phyloP scores from a whole-genome alignment of 2,888 invertebrate species.

The Apotomis betuletana region DNA sequence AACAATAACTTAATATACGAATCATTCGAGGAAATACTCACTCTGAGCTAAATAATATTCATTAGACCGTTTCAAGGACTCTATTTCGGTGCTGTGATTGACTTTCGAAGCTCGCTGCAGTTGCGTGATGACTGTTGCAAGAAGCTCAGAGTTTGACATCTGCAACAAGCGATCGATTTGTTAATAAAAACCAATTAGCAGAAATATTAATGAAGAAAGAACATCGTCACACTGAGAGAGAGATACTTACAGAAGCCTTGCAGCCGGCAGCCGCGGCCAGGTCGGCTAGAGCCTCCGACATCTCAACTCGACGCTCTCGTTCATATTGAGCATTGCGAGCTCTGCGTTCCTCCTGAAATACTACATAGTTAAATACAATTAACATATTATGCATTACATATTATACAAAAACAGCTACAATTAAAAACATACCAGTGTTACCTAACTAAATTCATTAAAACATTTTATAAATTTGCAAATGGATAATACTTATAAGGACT shows the following conservation, averaged over 20 bases:
- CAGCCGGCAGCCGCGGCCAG: neutral
- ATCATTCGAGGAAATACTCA: neutral
- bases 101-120: neutral
- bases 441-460: too few species aligned
- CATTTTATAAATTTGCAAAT: too few species aligned
- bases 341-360: slow-evolving; percentile 12
- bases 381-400: too few species aligned
- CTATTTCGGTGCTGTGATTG: neutral
- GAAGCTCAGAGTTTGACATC: slow-evolving; percentile 3
- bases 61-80: neutral
- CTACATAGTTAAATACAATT: too few species aligned
- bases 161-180: neutral
- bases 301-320: neutral
- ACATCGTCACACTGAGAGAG: too few species aligned
- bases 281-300: neutral
- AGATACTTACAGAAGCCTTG: neutral
- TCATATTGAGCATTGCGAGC: slow-evolving; percentile 16
- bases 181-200: neutral
- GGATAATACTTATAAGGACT: neutral
- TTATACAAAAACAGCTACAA: neutral
- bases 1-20: too few species aligned
- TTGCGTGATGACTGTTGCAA: neutral
- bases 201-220: too few species aligned
- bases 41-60: slow-evolving; percentile 1
- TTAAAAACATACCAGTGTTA: too few species aligned